phyloP scores from a whole-genome alignment of 2,888 invertebrate genomes.

The Schizaphis graminum region DNA sequence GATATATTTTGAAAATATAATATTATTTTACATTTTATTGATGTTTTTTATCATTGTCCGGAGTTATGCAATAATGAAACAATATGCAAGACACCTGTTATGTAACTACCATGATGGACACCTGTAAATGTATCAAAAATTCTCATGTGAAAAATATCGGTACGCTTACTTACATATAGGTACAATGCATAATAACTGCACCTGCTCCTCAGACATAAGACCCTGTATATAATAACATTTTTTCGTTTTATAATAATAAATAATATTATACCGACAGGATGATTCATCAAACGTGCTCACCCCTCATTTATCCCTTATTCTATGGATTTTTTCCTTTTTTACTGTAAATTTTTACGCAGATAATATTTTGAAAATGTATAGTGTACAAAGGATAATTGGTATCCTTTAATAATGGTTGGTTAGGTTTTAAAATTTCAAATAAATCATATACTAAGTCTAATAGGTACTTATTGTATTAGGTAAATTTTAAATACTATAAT shows the following conservation, averaged over 20 bases:
- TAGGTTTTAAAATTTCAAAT: not conserved
- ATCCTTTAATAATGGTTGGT: not conserved
- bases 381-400: not conserved
- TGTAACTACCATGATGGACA: not conserved
- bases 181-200: not conserved
- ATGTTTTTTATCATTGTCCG: not conserved
- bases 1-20: not conserved
- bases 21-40: not conserved
- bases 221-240: not conserved
- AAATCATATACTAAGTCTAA: not conserved
- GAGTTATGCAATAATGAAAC: not conserved
- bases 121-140: not conserved
- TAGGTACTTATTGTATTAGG: not conserved
- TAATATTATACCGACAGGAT: not conserved
- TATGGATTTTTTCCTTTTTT: not conserved
- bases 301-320: not conserved
- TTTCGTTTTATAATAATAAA: not conserved
- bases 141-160: conserved; percentile 5
- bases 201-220: not conserved
- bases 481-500: too few species aligned
- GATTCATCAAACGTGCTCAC: not conserved
- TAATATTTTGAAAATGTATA: not conserved
- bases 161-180: not conserved
- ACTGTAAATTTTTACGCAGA: not conserved
- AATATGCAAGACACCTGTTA: not conserved